Evolutionary conservation across 1,140 invertebrate genomes (phyloP), one percentile per base, ranked within the genome.

Genomic region (Asobara japonica): DNA sequence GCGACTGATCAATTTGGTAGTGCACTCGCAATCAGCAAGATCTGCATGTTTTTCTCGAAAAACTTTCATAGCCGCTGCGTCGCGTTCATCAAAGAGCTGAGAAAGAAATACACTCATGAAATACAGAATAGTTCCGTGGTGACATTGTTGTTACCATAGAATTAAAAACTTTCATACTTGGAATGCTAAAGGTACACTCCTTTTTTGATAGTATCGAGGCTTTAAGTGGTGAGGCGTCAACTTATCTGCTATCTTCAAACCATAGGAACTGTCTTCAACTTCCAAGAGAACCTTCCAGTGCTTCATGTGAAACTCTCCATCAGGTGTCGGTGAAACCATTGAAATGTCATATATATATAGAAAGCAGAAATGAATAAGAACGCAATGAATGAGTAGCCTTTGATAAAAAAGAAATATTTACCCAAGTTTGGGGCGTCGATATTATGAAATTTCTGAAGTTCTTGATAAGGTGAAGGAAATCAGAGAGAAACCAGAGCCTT

Each of bases 391-490:
- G 6, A 31, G 0, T 48, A 22, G 1, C 61, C 6, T n/a, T 22
- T 25, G 0, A 61, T 11, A 2, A 27, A 25, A 45, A 11, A 31
- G 0, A 18, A 1, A 13, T 29, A n/a, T 5, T 72, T 36, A 20
- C 48, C 6, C n/a, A 61, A 18, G 10, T 61, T 61, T 31, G 20
- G 3, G 11, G 2, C 7, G 22, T 31, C 7, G 22, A 31, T 51
- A 36, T 11, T 4, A 72, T 3, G 25, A 22, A 20, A 41, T 61
- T 74, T 45, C 73, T 38, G 7, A 74, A 56, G 2, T n/a, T 18
- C 60, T 77, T 74, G 0, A 76, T 18, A 2, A 76, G 25, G 62
- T 76, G 68, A 5, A 71, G 69, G 31, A 75, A 75, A 65, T 77
- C 76, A 0, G 76, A 77, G 10, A 72, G 65, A 16, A 77, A 72